These are phyloP conservation scores for Xestia rhomboidea DNA, from an alignment of 2,888 invertebrate genomes.

Conservation along the genomic window DNA sequence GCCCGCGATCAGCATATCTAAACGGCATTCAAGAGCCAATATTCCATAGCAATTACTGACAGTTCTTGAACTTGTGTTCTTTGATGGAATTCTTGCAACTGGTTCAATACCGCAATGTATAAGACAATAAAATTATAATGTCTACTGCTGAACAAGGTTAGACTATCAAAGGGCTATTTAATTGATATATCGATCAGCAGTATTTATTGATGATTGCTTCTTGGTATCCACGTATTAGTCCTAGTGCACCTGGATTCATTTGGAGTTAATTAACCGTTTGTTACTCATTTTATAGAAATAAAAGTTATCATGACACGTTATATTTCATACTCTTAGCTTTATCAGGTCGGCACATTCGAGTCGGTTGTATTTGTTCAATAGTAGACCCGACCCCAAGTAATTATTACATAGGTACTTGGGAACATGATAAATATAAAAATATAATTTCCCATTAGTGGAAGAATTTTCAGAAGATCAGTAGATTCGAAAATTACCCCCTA, in stretches of 20 bases:
- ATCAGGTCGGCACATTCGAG: background rate
- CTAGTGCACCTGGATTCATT: background rate
- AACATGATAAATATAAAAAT: background rate
- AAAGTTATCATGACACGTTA: background rate
- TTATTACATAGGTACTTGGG: background rate
- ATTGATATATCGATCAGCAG: slow-evolving; percentile 14
- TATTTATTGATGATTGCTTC: background rate
- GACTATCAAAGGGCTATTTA: background rate
- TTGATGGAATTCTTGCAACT: background rate
- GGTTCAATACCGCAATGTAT: background rate
- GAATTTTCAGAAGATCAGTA: background rate
- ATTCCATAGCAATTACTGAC: background rate
- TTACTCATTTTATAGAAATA: background rate
- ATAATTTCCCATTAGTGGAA: background rate
- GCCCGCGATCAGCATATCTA: background rate
- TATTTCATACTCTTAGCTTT: background rate
- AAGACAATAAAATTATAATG: background rate
- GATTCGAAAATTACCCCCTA: background rate
- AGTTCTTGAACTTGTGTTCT: background rate
- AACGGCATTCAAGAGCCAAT: background rate
- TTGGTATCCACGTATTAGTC: background rate
- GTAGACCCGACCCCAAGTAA: background rate
- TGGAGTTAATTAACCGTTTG: background rate
- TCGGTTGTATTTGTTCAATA: background rate
- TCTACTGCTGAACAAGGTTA: slow-evolving; percentile 3